A percentile compares a stretch with the other conserved stretches of the same genome.
phyloP scores from a whole-genome alignment of 2,888 invertebrate genomes.

The Tortrix viridana region DNA sequence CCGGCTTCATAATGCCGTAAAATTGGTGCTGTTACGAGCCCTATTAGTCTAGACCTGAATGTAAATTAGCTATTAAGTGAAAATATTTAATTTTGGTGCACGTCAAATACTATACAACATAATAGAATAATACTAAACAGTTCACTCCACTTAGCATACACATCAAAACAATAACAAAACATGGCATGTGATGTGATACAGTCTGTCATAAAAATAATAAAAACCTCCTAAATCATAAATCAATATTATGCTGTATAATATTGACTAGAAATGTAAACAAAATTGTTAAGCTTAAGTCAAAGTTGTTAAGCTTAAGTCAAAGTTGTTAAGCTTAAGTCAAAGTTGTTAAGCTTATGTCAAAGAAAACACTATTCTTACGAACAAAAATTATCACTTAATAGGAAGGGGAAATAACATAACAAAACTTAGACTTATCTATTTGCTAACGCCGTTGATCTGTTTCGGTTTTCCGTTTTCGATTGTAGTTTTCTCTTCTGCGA shows the following conservation, averaged over 20 bases:
- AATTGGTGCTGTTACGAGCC: too few relatives aligned
- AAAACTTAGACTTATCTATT: constrained; percentile 38
- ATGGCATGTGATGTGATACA: neutral
- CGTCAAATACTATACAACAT: constrained; percentile 39
- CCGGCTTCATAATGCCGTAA: too few relatives aligned
- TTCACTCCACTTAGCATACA: constrained; percentile 2
- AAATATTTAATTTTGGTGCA: constrained; percentile 15
- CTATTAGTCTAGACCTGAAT: too few relatives aligned
- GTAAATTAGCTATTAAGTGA: neutral
- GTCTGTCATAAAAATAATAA: constrained; percentile 1
- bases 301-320: constrained; percentile 1
- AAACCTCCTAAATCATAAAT: constrained; percentile 15
- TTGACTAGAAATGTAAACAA: constrained; percentile 40
- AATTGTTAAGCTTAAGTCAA: neutral
- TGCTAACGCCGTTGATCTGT: constrained; percentile 56
- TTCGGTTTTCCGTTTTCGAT: constrained; percentile 65
- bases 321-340: constrained; percentile 1
- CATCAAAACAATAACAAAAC: neutral
- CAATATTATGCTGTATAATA: constrained; percentile 45
- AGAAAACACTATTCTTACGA: constrained; percentile 17
- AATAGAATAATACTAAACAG: constrained; percentile 40
- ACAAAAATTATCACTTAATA: constrained; percentile 35
- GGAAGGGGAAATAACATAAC: constrained; percentile 20
- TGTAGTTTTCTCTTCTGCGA: constrained; percentile 68
- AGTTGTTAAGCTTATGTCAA: neutral